Conservation (phyloP, 2,888 invertebrate genomes). For the Eilema griseolum region DNA sequence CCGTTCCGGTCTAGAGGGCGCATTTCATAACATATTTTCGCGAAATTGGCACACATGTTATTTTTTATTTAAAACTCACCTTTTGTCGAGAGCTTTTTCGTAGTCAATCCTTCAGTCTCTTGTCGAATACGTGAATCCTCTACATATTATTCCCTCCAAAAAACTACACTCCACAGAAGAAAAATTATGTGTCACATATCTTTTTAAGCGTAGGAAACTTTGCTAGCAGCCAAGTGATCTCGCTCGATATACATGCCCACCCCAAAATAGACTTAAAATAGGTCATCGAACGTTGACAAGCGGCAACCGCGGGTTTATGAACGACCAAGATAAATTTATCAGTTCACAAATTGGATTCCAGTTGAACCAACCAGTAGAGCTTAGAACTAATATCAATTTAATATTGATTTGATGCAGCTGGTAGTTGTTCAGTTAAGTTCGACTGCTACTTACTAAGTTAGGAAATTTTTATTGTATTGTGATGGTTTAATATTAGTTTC, state of each 20-base stretch:
- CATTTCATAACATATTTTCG: too few species aligned
- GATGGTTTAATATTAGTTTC: background rate
- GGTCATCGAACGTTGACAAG: slow-evolving; percentile 72
- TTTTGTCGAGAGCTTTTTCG: too few species aligned
- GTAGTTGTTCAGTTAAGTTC: slow-evolving; percentile 10
- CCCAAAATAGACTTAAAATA: slow-evolving; percentile 73
- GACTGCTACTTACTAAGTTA: background rate
- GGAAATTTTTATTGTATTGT: background rate
- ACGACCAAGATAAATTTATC: slow-evolving; percentile 50
- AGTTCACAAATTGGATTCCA: slow-evolving; percentile 46
- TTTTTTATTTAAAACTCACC: too few species aligned
- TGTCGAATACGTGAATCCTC: background rate
- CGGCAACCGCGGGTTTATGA: slow-evolving; percentile 40
- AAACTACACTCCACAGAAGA: slow-evolving; percentile 19
- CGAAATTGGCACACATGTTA: too few species aligned
- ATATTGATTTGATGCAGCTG: slow-evolving; percentile 20
- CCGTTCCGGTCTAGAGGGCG: too few species aligned
- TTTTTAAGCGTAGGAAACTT: slow-evolving; percentile 53
- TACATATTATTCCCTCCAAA: background rate
- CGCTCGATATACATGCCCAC: slow-evolving; percentile 52
- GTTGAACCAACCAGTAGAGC: slow-evolving; percentile 33
- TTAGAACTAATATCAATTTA: slow-evolving; percentile 24
- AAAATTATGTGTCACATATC: slow-evolving; percentile 48
- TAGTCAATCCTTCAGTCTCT: background rate
- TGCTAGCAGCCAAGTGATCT: slow-evolving; percentile 57